phyloP scores from a whole-genome alignment of 2,113 vertebrate species.

The Oreochromis niloticus region DNA sequence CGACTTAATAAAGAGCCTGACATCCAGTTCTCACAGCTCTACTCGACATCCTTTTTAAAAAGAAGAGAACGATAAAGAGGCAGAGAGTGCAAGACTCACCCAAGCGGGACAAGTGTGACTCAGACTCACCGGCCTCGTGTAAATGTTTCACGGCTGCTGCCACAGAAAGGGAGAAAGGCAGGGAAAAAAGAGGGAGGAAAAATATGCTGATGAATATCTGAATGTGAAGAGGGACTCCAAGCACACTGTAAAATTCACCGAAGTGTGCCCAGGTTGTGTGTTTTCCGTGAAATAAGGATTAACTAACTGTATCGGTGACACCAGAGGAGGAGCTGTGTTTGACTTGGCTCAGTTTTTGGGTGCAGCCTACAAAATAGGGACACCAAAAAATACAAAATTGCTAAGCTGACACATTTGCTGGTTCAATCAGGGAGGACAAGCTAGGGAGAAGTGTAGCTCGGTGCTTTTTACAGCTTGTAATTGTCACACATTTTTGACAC shows the following conservation, averaged over 20 bases:
- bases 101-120: not conserved
- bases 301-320: slow-evolving; percentile 26
- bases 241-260: not conserved
- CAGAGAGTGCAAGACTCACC: not conserved
- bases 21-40: slow-evolving; percentile 10
- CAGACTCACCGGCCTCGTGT: not conserved
- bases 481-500: not conserved
- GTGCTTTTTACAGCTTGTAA: not conserved
- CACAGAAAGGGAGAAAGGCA: not conserved
- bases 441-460: not conserved
- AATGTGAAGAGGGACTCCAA: not conserved
- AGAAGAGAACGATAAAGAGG: not conserved
- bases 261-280: not conserved
- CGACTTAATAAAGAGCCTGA: slow-evolving; percentile 12
- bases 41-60: not conserved
- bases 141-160: slow-evolving; percentile 30
- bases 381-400: not conserved
- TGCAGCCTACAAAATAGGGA: not conserved
- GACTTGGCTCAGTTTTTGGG: slow-evolving; percentile 10
- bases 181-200: not conserved
- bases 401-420: not conserved
- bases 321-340: slow-evolving; percentile 10
- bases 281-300: slow-evolving; percentile 17
- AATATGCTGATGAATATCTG: not conserved
- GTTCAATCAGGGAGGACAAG: not conserved